phyloP scores from a whole-genome alignment of 2,797 vertebrate genomes.

The Cheirogaleus major region DNA sequence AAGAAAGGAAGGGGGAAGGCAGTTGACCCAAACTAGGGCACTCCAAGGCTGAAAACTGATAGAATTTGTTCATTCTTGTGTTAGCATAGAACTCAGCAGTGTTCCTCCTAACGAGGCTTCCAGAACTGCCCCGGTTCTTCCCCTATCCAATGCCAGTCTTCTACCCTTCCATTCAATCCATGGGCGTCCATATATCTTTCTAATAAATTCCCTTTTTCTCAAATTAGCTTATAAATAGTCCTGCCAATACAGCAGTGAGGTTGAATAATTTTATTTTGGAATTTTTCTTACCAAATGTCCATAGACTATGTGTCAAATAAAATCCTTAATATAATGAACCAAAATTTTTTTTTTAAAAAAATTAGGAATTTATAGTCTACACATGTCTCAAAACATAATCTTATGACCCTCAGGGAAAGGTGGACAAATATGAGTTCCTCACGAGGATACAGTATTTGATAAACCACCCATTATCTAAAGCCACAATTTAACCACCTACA shows the following conservation, averaged over 20 bases:
- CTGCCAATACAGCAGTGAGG: background rate
- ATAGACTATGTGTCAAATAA: background rate
- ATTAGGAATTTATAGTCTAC: background rate
- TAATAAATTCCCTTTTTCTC: background rate
- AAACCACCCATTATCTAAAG: background rate
- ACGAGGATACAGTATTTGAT: background rate
- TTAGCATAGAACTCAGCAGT: background rate
- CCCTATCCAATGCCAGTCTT: background rate
- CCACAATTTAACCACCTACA: background rate
- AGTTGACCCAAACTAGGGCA: background rate
- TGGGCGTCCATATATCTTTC: background rate
- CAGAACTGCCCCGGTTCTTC: background rate
- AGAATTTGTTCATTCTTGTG: background rate
- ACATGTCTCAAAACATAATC: background rate
- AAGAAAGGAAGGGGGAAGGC: too few relatives aligned
- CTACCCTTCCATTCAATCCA: background rate
- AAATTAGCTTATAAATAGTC: background rate
- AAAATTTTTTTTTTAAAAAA: background rate
- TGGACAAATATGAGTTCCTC: background rate
- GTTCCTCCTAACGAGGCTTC: background rate
- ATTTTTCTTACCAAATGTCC: background rate
- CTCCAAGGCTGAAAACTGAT: background rate
- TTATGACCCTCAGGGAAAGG: background rate
- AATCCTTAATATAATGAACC: background rate
- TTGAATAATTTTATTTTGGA: background rate